Percentiles rank a stretch among this genome's conserved stretches.
Evolutionary conservation across 2,113 vertebrate species (phyloP).

Genomic region (Microcebus ravelobensis): DNA sequence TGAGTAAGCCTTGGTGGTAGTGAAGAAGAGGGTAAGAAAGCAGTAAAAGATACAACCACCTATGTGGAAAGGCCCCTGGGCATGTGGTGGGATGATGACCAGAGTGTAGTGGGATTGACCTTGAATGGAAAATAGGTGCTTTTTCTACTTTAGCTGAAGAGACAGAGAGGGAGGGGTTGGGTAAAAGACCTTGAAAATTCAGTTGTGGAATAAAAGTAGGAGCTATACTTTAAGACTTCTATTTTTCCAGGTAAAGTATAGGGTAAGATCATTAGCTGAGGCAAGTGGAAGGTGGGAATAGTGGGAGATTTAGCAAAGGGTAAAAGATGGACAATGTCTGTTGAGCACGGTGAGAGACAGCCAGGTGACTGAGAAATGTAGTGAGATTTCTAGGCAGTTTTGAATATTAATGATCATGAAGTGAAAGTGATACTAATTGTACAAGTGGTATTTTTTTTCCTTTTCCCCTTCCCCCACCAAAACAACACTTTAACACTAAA

Average conservation of each 20-base stretch:
- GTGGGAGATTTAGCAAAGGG: not conserved
- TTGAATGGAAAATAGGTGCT: not conserved
- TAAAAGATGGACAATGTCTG: not conserved
- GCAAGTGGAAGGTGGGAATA: not conserved
- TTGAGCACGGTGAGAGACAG: not conserved
- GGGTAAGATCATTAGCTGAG: not conserved
- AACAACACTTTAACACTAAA: not conserved
- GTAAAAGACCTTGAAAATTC: not conserved
- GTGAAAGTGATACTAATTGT: not conserved
- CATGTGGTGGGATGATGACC: not conserved
- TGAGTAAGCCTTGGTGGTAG: not conserved
- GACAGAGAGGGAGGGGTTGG: not conserved
- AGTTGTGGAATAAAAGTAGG: not conserved
- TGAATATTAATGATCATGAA: conserved; percentile 12
- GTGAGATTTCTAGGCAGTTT: not conserved
- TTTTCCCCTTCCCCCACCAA: not conserved
- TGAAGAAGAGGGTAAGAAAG: not conserved
- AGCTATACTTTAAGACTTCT: not conserved
- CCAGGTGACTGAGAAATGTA: not conserved
- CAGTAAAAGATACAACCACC: not conserved
- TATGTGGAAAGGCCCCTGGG: not conserved
- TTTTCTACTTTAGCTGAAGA: not conserved
- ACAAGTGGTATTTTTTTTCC: not conserved
- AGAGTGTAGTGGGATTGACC: not conserved
- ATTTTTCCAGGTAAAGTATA: not conserved